Base-by-base conservation (phyloP, 1,140 invertebrate species). In the Drosophila asahinai region DNA sequence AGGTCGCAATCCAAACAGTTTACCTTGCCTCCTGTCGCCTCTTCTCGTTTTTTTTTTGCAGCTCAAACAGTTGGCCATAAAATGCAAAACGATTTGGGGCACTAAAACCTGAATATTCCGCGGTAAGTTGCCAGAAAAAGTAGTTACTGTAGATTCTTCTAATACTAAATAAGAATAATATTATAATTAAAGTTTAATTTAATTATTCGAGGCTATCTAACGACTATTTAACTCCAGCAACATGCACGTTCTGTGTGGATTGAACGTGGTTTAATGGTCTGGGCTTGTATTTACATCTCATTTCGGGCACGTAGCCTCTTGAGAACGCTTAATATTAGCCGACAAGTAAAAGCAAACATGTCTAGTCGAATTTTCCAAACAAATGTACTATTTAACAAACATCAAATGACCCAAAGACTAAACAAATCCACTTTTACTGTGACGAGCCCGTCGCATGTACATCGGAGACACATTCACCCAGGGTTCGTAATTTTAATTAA, bases 401-500 rank as follows among this genome's bases (percentile, higher is more conserved):
- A 43, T 33, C 48, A 22, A 74, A 63, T 33, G 47, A 33, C 22
- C 33, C 38, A 25, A 33, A 51, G 40, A 60, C 47, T n/a, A 25
- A 25, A 73, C 72, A 63, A 33, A 54, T 54, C 30, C 22, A 52
- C 52, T 45, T 57, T 42, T 45, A 48, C 17, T n/a, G 27, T 5
- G 27, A 59, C 25, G 15, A 49, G 25, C n/a, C 33, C n/a, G 8
- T 3, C 2, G 38, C 66, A 52, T 40, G 47, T 33, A 42, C 47
- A 45, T 27, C 12, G 22, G 19, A 27, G 42, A 54, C 61, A 55
- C 49, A 67, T 77, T 60, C 30, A 19, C 17, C 48, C 48, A 59
- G 27, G 19, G 63, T 62, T 70, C 73, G 81, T 74, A 66, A 78
- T 72, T 87, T 84, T 87, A 83, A 87, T 87, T 81, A 87, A 78